Evolutionary conservation across 2,797 vertebrate genomes (phyloP), one percentile per base, ranked within the genome.

Genomic region (Gila robusta): DNA sequence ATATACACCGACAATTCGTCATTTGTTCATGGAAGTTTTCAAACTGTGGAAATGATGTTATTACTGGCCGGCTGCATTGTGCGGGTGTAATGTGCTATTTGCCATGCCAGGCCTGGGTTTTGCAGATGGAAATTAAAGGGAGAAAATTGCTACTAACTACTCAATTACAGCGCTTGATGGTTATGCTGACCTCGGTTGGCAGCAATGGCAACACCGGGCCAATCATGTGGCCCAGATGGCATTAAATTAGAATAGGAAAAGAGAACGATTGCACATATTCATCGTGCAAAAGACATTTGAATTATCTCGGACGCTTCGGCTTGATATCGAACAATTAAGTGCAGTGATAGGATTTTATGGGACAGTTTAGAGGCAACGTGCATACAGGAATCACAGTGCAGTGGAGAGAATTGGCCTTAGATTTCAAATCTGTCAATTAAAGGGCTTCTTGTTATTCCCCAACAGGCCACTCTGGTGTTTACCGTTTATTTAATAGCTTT

Each of bases 141-240:
- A 81, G 94, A 95, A 96, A 96, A 96, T 96, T 96, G 95, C 94
- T 94, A 95, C 95, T 96, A 96, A 96, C 96, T 95, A 96, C 95
- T 95, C 95, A 96, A 96, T 96, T 96, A 96, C 94, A 91, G 93
- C 91, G 92, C 94, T 95, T 95, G 96, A 96, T 96, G 95, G 95
- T 93, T 91, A 93, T 90, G 92, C 93, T 96, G 96, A 96, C 95
- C 96, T 93, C 92, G 37, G 92, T 95, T 94, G 95, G 94, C 94
- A 94, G 94, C 93, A 84, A 87, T 94, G 95, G 95, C 94, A 94
- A 94, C 93, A 94, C 92, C n/a, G 92, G 96, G 94, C 96, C 96
- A 96, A 96, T 96, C 95, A 93, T 93, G 93, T 95, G 91, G 94
- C 92, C 88, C 92, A 93, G 93, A 94, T 94, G 94, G 94, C 94